These are phyloP conservation scores for Rafetus swinhoei DNA, from an alignment of 2,113 vertebrate genomes.

Conservation along the genomic window DNA sequence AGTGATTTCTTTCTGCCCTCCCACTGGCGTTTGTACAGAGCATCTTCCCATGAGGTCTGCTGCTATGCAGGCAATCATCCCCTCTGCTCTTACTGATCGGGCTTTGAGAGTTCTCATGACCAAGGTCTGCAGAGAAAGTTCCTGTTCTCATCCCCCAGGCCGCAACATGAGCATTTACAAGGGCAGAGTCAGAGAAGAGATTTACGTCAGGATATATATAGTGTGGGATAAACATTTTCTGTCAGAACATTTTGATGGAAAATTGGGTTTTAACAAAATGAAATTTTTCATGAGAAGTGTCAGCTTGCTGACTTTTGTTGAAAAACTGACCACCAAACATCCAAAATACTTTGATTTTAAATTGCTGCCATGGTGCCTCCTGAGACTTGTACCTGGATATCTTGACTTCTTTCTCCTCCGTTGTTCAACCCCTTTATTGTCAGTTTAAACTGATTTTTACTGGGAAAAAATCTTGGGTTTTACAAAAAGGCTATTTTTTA, in stretches of 20 bases:
- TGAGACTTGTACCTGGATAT: neutral
- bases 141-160: neutral
- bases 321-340: neutral
- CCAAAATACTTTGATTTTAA: neutral
- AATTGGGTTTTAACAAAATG: neutral
- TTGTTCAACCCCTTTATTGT: neutral
- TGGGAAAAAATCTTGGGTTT: no score
- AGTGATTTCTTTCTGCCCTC: neutral
- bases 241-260: neutral
- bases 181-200: neutral
- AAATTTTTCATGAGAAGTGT: neutral
- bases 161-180: neutral
- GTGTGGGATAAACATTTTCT: neutral
- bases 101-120: neutral
- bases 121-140: neutral
- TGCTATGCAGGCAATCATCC: neutral
- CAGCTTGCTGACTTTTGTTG: neutral
- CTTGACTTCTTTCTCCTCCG: neutral
- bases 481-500: neutral
- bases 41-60: neutral
- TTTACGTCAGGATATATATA: neutral
- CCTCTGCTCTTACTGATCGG: neutral
- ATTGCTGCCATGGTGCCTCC: neutral
- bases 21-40: neutral
- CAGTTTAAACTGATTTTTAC: neutral